A percentile compares a stretch with the other conserved stretches of the same genome.
These are phyloP conservation scores for Emberiza fucata DNA, from an alignment of 2,113 vertebrate genomes.

Conservation along the genomic window DNA sequence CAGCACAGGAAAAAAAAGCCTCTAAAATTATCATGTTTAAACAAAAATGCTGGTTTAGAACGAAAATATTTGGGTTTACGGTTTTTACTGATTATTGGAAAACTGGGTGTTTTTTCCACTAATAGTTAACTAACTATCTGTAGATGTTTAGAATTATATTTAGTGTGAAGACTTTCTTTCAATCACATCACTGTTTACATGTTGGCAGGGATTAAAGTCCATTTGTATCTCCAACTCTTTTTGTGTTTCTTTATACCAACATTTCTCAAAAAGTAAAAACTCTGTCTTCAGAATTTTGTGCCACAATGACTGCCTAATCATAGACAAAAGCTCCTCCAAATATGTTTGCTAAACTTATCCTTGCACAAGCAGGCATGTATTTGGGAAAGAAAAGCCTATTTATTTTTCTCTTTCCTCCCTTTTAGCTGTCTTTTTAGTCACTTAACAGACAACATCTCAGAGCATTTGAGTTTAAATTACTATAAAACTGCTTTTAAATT, in stretches of 20 bases:
- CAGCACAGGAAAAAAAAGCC: background rate
- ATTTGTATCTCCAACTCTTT: background rate
- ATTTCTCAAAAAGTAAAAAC: background rate
- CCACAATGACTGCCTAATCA: background rate
- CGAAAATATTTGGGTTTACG: background rate
- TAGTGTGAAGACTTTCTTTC: background rate
- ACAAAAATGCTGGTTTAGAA: background rate
- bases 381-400: background rate
- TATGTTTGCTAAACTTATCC: background rate
- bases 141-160: background rate
- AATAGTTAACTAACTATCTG: background rate
- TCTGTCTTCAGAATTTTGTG: background rate
- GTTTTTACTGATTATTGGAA: background rate
- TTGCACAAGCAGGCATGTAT: background rate
- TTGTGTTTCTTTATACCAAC: background rate
- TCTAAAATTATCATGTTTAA: background rate
- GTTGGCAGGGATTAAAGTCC: background rate
- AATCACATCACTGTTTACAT: background rate
- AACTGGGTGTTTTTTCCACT: fast-evolving
- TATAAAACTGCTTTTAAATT: background rate
- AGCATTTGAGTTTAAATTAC: background rate
- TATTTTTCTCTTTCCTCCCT: background rate
- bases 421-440: background rate
- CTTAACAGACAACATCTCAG: background rate
- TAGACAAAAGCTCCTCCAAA: background rate